Evolutionary conservation across 1,140 invertebrate genomes (phyloP), one percentile per base, ranked within the genome.

Genomic region (Drosophila nikananu): DNA sequence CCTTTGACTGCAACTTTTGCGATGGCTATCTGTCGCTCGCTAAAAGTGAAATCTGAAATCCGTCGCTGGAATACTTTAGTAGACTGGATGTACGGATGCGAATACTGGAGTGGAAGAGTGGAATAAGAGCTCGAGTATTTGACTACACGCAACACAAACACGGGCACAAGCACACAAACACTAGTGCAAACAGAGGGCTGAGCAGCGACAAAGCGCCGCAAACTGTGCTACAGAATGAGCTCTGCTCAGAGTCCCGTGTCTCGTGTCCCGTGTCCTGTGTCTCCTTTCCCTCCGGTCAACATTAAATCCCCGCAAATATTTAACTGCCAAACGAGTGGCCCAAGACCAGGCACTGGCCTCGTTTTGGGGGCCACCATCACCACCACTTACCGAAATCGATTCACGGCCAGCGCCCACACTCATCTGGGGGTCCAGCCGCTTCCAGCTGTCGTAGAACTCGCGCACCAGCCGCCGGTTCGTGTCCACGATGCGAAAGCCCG

Each of bases 401-500:
- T 97, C 96, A 73, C 95, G 95, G 59, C 96, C 95, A 75, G 95
- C 94, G 42, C 95, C 95, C 63, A 94, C 94, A 25, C 94, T 94
- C 86, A 94, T 94, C n/a, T 94, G 94, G 48, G 95, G 95, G 93
- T 96, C 96, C 92, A 95, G 95, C 78, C 95, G 95, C 93, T 95
- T 95, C 96, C 97, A 97, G 67, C 95, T 95, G 77, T 96, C 96
- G 72, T 97, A 94, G 94, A 98, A 98, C 42, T 97, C 96, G 87
- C 95, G 95, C 46, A 98, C 97, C 76, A 96, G 95, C 77, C 95
- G 95, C 81, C 96, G 94, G 52, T 95, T 95, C 55, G 94, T 95
- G 93, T 99, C 97, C n/a, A 99, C 95, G 81, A 99, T 96, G 70
- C 97, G 95, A 94, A 99, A 99, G 32, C 98, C 98, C 2, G 98